Evolutionary conservation across 2,888 invertebrate genomes (phyloP), one percentile per base, ranked within the genome.

Genomic region (Taenaris catops): DNA sequence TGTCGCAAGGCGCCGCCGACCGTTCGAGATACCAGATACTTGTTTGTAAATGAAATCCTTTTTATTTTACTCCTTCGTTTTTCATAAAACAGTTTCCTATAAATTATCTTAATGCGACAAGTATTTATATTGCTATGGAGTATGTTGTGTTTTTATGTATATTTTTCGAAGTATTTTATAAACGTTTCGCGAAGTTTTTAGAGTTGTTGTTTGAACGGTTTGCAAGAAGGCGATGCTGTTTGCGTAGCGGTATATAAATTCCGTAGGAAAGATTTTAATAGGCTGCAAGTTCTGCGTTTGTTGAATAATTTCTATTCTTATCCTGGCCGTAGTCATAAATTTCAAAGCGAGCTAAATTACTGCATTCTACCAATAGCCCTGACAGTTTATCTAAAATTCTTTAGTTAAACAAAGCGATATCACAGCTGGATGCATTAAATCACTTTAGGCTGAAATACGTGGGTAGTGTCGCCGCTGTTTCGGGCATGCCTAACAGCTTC

Each of bases 381-480:
- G 48, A 42, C 44, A 38, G 44, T 51, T 49, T 49, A 55, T 51
- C 51, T 51, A 44, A 40, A 40, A 51, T 52, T 49, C 41, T 48
- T 49, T 49, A 46, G 51, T 53, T 51, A 58, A 58, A 63, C 60
- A 63, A 61, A 55, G 52, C 51, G 48, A 50, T 53, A 56, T 45
- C 45, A 53, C 66, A 67, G 67, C 62, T 64, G 58, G 63, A 49
- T 49, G 58, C 57, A 62, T 58, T 70, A 70, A 69, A 70, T 70
- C 66, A 68, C 58, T 46, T 51, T 58, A 48, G 53, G 45, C 51
- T 52, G 53, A 58, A 66, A 68, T 68, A 64, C 63, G 69, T 73
- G 66, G 70, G 72, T 61, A 62, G 64, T 73, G 71, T 75, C 71
- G 57, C 70, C 64, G 66, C 67, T 74, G 65, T 79, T 78, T 76